phyloP scores from a whole-genome alignment of 2,113 vertebrate species.

The Phylloscopus trochiloides region DNA sequence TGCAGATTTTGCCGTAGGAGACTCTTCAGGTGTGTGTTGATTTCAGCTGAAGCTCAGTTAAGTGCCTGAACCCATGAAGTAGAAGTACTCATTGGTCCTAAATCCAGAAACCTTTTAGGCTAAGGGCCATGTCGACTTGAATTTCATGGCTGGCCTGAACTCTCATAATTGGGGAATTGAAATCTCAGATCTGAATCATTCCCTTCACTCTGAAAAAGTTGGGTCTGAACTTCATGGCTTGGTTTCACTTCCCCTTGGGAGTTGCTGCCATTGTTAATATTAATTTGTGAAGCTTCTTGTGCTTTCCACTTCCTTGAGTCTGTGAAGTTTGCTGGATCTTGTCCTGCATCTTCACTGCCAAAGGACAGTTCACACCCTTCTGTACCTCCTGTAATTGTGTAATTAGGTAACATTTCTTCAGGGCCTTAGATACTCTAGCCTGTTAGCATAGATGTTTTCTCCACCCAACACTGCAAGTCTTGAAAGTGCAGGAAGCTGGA shows the following conservation, averaged over 20 bases:
- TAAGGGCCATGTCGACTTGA: background rate
- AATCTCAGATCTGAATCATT: conserved; percentile 31
- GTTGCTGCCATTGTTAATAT: conserved; percentile 19
- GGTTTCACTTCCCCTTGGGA: conserved; percentile 45
- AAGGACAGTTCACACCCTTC: conserved; percentile 61
- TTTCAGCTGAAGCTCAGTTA: background rate
- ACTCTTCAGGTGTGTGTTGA: background rate
- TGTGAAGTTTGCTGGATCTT: conserved; percentile 59
- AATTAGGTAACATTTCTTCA: conserved; percentile 55
- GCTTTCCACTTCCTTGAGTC: conserved; percentile 59
- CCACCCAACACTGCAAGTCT: background rate
- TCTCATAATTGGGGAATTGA: background rate
- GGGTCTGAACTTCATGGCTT: conserved; percentile 10
- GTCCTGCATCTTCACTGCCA: conserved; percentile 48
- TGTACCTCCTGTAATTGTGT: conserved; percentile 40
- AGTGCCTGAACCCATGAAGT: background rate
- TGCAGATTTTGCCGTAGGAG: background rate
- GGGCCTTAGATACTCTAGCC: conserved; percentile 41
- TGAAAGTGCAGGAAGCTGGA: conserved; percentile 44
- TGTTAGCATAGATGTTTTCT: conserved; percentile 43
- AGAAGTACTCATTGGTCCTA: background rate
- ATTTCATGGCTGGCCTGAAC: background rate
- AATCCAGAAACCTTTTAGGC: background rate
- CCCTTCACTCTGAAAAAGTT: background rate
- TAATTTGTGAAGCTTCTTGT: conserved; percentile 42